phyloP scores from a whole-genome alignment of 1,140 invertebrate genomes.

The Phenacoccus solenopsis region DNA sequence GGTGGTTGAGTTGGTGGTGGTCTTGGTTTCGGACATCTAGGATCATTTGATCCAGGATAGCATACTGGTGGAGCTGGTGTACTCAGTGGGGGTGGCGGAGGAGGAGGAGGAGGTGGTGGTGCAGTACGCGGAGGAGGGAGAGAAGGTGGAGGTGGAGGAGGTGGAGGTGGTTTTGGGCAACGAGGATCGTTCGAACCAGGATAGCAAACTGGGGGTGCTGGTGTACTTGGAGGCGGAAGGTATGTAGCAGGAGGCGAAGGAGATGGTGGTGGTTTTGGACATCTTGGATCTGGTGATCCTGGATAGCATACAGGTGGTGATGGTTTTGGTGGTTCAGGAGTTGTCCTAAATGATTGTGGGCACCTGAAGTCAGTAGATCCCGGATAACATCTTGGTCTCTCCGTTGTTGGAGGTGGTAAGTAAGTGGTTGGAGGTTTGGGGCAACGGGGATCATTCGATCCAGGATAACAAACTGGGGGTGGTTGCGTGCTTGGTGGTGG shows the following conservation, averaged over 20 bases:
- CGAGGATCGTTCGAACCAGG: conserved; percentile 32
- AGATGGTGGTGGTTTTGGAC: conserved; percentile 26
- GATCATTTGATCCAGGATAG: conserved; percentile 33
- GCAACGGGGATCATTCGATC: conserved; percentile 31
- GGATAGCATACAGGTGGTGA: conserved; percentile 25
- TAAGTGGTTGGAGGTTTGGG: conserved; percentile 29
- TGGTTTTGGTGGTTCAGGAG: too few relatives aligned
- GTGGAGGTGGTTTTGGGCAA: conserved; percentile 27
- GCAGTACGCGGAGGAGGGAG: conserved; percentile 25
- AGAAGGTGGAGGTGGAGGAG: conserved; percentile 23
- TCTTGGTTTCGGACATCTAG: conserved; percentile 30
- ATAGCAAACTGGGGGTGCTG: conserved; percentile 27
- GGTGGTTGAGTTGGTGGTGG: conserved; percentile 22
- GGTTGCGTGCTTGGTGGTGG: neutral
- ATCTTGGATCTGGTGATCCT: conserved; percentile 31
- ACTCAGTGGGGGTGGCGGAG: conserved; percentile 25
- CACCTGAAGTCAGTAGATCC: conserved; percentile 28
- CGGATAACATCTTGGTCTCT: conserved; percentile 25
- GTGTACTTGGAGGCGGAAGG: conserved; percentile 26
- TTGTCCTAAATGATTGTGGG: conserved; percentile 20
- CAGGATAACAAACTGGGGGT: conserved; percentile 30
- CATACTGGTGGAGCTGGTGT: conserved; percentile 25
- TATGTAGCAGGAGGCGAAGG: conserved; percentile 21
- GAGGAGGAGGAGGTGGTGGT: conserved; percentile 8
- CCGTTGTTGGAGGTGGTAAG: conserved; percentile 23